Evolutionary conservation across 2,888 invertebrate genomes (phyloP).

Genomic region (Tetramorium bicarinatum): DNA sequence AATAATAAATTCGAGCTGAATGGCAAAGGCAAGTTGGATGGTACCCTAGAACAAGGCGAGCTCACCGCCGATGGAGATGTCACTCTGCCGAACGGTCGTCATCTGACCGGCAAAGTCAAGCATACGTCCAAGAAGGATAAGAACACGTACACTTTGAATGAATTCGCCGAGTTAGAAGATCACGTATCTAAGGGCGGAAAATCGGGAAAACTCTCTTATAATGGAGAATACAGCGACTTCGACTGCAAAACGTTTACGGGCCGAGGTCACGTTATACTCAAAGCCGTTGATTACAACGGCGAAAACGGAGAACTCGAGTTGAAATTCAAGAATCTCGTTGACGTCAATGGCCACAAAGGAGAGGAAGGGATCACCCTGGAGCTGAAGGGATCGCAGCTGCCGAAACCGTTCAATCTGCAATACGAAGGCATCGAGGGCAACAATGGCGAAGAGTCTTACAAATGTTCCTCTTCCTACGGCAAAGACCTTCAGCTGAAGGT

Average conservation of each 20-base stretch:
- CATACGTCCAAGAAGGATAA: constrained; percentile 79
- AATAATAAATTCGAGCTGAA: constrained; percentile 87
- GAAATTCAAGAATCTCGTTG: constrained; percentile 84
- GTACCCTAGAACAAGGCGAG: constrained; percentile 86
- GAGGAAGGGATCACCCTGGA: constrained; percentile 76
- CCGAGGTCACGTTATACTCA: constrained; percentile 84
- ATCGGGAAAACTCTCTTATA: constrained; percentile 85
- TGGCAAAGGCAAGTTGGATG: constrained; percentile 86
- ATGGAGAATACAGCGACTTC: constrained; percentile 81
- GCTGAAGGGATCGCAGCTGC: constrained; percentile 70
- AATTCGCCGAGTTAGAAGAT: constrained; percentile 81
- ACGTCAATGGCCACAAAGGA: constrained; percentile 74
- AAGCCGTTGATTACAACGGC: constrained; percentile 86
- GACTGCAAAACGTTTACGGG: constrained; percentile 86
- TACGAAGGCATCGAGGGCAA: constrained; percentile 63
- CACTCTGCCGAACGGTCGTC: constrained; percentile 87
- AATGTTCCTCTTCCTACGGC: constrained; percentile 72
- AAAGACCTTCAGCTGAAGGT: constrained; percentile 77
- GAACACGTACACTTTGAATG: constrained; percentile 65
- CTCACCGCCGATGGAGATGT: constrained; percentile 86
- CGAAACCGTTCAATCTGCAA: constrained; percentile 72
- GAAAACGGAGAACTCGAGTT: constrained; percentile 86
- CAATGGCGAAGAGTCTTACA: constrained; percentile 42
- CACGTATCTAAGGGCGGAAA: constrained; percentile 86
- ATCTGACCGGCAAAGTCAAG: constrained; percentile 85